These are phyloP conservation scores for Cairina moschata DNA, from an alignment of 2,113 vertebrate species.

Conservation along the genomic window DNA sequence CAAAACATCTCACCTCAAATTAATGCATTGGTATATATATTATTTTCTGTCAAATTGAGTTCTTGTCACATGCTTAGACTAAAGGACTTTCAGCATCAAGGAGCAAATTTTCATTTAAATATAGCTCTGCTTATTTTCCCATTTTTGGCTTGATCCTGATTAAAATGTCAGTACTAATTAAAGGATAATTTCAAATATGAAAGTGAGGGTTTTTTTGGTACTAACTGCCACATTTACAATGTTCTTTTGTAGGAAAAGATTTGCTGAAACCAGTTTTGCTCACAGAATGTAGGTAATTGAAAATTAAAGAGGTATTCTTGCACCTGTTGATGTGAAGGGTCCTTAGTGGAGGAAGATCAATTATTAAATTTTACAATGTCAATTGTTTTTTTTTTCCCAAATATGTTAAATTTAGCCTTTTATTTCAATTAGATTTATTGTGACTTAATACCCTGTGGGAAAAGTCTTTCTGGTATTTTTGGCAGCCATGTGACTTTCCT, in stretches of 20 bases:
- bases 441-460: slow-evolving; percentile 5
- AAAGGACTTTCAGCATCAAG: not conserved
- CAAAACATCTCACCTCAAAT: not conserved
- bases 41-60: not conserved
- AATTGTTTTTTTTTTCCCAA: not conserved
- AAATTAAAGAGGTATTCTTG: not conserved
- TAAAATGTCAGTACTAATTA: not conserved
- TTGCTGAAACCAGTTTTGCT: not conserved
- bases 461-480: slow-evolving; percentile 15
- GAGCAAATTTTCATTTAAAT: not conserved
- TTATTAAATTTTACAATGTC: not conserved
- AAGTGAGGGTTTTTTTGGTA: not conserved
- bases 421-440: slow-evolving; percentile 13
- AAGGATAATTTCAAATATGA: not conserved
- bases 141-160: not conserved
- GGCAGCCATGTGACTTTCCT: not conserved
- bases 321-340: not conserved
- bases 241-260: not conserved
- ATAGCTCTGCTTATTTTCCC: not conserved
- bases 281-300: not conserved
- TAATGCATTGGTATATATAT: not conserved
- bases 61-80: not conserved
- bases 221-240: not conserved
- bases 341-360: not conserved
- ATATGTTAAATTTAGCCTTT: not conserved